These are phyloP conservation scores for Stichodactyla helianthus DNA, from an alignment of 64 coral and sea anemone species.

Conservation along the genomic window DNA sequence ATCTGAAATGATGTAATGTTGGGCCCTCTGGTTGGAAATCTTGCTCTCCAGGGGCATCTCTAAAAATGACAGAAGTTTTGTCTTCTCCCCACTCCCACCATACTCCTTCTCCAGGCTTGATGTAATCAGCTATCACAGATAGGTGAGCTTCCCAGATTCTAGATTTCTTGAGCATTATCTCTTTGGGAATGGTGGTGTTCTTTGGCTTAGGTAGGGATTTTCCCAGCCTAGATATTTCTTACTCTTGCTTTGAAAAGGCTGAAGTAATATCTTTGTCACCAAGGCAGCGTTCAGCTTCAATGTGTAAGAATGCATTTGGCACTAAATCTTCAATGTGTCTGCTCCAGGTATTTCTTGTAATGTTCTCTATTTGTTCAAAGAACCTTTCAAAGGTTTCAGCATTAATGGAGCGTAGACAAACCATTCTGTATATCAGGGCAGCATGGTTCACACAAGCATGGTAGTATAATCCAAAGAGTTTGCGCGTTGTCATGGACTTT, in stretches of 20 bases:
- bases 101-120: neutral
- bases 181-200: conserved; percentile 5
- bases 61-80: too few species aligned
- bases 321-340: conserved; percentile 22
- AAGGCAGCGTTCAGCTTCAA: conserved; percentile 1
- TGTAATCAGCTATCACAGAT: neutral
- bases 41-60: too few species aligned
- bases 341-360: conserved; percentile 33
- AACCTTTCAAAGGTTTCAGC: conserved; percentile 17
- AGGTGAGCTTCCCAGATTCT: conserved; percentile 22
- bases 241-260: neutral
- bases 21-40: too few species aligned
- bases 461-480: conserved; percentile 29
- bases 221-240: conserved; percentile 11
- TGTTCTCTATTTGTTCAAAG: conserved; percentile 27
- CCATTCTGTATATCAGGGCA: neutral
- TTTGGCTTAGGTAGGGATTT: neutral
- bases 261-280: neutral
- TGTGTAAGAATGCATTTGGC: conserved; percentile 15
- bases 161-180: neutral
- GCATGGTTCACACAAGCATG: conserved; percentile 32
- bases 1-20: too few species aligned
- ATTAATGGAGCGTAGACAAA: conserved; percentile 3
- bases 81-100: conserved; percentile 12
- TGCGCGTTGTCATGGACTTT: conserved; percentile 2